Percentiles rank a stretch among this genome's conserved stretches.
Conservation (phyloP, 2,797 vertebrate species). For the Xenopus petersii region DNA sequence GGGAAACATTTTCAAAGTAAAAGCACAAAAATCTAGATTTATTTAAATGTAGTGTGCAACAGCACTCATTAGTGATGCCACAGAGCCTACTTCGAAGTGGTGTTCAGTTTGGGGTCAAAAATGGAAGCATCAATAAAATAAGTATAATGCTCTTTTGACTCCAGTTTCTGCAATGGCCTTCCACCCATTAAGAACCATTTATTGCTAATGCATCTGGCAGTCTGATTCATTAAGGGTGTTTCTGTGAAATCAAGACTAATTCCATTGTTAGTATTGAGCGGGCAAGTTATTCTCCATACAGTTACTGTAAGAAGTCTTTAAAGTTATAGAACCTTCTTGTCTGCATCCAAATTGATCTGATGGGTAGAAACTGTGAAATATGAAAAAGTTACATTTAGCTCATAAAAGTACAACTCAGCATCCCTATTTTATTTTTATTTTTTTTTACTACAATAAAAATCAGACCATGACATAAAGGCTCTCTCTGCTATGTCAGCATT, state of each 20-base stretch:
- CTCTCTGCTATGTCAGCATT: slow-evolving; percentile 12
- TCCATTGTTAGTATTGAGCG: not conserved
- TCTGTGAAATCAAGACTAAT: not conserved
- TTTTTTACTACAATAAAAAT: not conserved
- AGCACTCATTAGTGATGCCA: slow-evolving; percentile 8
- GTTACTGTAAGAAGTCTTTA: not conserved
- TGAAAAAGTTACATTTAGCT: slow-evolving; percentile 26
- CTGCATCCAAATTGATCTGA: not conserved
- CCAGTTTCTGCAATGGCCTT: slow-evolving; percentile 1
- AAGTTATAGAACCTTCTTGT: not conserved
- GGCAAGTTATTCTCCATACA: not conserved
- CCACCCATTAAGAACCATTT: slow-evolving; percentile 20
- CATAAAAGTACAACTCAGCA: slow-evolving; percentile 3
- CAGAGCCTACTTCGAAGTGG: not conserved
- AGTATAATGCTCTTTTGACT: not conserved
- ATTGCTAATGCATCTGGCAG: slow-evolving; percentile 1
- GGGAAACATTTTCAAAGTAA: not conserved
- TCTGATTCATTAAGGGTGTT: slow-evolving; percentile 1
- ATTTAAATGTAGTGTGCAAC: slow-evolving; percentile 17
- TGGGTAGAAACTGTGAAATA: not conserved
- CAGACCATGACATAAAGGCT: slow-evolving; percentile 3
- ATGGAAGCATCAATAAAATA: not conserved
- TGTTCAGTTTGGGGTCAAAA: slow-evolving; percentile 14
- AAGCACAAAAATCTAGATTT: not conserved
- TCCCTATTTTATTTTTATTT: not conserved